A percentile compares a stretch with the other conserved stretches of the same genome.
phyloP scores from a whole-genome alignment of 92 coral and sea anemone genomes.

The Porites rus region DNA sequence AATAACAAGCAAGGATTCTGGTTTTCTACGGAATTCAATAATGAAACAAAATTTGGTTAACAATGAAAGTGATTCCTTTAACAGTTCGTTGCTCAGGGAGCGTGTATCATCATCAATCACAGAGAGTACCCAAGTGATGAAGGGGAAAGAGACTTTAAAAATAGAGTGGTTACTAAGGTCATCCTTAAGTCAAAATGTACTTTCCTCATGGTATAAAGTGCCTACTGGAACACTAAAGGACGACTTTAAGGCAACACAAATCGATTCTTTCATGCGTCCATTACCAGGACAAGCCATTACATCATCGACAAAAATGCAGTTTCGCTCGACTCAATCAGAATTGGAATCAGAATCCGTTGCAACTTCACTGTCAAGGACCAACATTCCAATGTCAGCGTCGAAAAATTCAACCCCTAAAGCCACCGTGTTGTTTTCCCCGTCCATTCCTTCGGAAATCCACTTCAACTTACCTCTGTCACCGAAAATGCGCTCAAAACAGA shows the following conservation, averaged over 20 bases:
- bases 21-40: no score
- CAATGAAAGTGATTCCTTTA: no score
- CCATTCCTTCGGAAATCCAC: not conserved
- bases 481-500: not conserved
- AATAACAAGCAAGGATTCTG: no score
- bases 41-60: no score
- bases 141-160: no score
- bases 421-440: not conserved
- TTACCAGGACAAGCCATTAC: not conserved
- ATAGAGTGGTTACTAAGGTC: no score
- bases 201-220: no score
- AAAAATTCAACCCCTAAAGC: not conserved
- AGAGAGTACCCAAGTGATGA: no score
- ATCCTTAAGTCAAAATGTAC: no score
- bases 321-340: not conserved
- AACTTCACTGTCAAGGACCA: not conserved
- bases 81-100: no score
- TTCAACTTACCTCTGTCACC: not conserved
- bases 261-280: not conserved
- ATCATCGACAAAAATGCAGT: not conserved
- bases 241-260: not conserved
- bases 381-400: not conserved
- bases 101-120: no score
- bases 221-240: not conserved
- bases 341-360: no score